Percentiles rank a stretch among this genome's conserved stretches.
Conservation (phyloP, 1,140 invertebrate species). For the Trichonephila clavata region DNA sequence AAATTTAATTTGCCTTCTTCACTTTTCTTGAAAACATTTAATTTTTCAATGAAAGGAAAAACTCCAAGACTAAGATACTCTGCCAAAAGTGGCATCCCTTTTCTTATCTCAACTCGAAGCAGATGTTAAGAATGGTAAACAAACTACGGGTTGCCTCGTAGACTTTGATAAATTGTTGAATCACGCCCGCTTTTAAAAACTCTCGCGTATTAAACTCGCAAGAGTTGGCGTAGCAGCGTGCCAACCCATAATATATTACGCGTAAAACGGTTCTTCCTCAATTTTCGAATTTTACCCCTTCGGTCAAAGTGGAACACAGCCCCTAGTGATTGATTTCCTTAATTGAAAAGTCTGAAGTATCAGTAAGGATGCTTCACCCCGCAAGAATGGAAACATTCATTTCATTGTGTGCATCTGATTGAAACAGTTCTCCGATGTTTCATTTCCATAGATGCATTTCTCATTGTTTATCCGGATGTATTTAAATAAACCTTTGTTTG, state of each 20-base stretch:
- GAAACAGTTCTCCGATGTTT: not conserved
- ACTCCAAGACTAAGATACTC: not conserved
- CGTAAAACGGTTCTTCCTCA: constrained; percentile 31
- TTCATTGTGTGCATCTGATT: not conserved
- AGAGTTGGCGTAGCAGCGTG: not conserved
- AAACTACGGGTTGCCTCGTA: constrained; percentile 65
- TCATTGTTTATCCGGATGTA: too few species aligned
- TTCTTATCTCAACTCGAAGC: not conserved
- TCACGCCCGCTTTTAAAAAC: constrained; percentile 67
- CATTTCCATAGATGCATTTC: too few species aligned
- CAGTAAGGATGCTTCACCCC: not conserved
- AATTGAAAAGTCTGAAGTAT: constrained; percentile 60
- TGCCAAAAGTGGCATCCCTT: not conserved
- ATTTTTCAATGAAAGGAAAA: not conserved
- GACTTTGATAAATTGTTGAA: constrained; percentile 73
- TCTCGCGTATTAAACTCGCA: constrained; percentile 32
- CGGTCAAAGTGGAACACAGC: not conserved
- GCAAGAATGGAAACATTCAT: too few species aligned
- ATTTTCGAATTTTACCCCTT: constrained; percentile 19
- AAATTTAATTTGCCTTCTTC: too few species aligned
- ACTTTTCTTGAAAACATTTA: too few species aligned
- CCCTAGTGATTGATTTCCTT: constrained; percentile 46
- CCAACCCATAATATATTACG: constrained; percentile 49
- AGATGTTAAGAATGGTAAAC: constrained; percentile 62
- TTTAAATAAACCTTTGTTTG: too few species aligned